Base-by-base conservation (phyloP, 2,113 vertebrate species). In the Chaetodon trifascialis region DNA sequence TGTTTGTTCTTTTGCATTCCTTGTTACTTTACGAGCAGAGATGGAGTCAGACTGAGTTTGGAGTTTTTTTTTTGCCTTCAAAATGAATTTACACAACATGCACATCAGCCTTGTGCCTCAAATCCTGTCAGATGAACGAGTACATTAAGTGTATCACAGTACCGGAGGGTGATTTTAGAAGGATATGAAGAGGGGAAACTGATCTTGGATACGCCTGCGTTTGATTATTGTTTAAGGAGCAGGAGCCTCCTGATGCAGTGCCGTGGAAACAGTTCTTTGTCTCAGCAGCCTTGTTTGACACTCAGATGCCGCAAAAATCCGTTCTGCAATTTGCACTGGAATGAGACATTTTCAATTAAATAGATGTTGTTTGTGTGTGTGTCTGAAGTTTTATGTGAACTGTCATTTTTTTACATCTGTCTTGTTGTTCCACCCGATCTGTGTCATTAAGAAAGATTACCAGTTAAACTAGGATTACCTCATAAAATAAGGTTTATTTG, bases 281-380 rank as follows among this genome's bases (percentile, higher is more conserved):
- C 42, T 76, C 30, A 56, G 23, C 62, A 66, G 75, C 49, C 81
- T 83, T 79, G 72, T 81, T 81, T 74, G 16, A 55, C 64, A 71
- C 73, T 59, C 62, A 16, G 34, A 82, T 63, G 76, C 67, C 52
- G 65, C 58, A 55, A 65, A 49, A 4, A 40, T 40, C 34, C 44
- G 25, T 44, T 58, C 30, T 83, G 75, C 52, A 63, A 0, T 44
- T 54, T 86, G 59, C 46, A 78, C 15, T 86, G 49, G 36, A 72
- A 42, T 65, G 7, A 11, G 42, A 82, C n/a, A 58, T 79, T 21
- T 85, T 80, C 40, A 89, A 83, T 86, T 65, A 80, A 91, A 84
- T 72, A 68, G 58, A 30, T 73, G 30, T 30, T 30, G 1, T 46
- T 66, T 80, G 66, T 56, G 51, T 79, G 19, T 40, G 54, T 64